Evolutionary conservation across 2,888 invertebrate genomes (phyloP).

Genomic region (Xylota sylvarum): DNA sequence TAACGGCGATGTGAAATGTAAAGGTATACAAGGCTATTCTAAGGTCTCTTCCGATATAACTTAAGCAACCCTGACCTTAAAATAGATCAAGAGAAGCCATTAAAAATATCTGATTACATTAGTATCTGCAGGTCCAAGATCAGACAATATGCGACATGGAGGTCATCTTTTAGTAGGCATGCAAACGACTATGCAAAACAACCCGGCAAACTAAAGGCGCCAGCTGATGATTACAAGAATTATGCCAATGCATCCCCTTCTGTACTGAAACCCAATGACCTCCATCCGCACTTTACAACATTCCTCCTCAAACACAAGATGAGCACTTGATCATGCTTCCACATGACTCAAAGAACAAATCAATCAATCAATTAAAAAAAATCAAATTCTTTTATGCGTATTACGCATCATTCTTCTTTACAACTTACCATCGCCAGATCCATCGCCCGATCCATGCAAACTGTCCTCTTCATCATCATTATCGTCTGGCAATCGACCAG

Average conservation of each 20-base stretch:
- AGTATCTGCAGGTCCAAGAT: too few relatives aligned
- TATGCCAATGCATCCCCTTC: neutral
- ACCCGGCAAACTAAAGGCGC: too few relatives aligned
- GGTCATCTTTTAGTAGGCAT: too few relatives aligned
- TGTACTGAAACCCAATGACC: slow-evolving; percentile 36
- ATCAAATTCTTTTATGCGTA: slow-evolving; percentile 11
- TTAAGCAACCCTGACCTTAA: too few relatives aligned
- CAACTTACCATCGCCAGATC: slow-evolving; percentile 83
- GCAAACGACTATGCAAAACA: too few relatives aligned
- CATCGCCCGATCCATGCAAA: slow-evolving; percentile 83
- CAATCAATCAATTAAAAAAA: slow-evolving; percentile 72
- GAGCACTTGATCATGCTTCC: slow-evolving; percentile 42
- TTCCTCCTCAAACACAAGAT: neutral
- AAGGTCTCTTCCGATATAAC: too few relatives aligned
- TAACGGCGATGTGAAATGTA: too few relatives aligned
- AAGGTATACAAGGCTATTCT: too few relatives aligned
- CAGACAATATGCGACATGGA: too few relatives aligned
- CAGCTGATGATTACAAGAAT: neutral
- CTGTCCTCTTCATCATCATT: slow-evolving; percentile 83
- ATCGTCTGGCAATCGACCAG: slow-evolving; percentile 81
- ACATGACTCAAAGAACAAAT: slow-evolving; percentile 57
- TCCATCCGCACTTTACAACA: slow-evolving; percentile 10
- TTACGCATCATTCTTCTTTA: slow-evolving; percentile 3
- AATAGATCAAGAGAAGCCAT: too few relatives aligned
- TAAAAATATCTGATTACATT: too few relatives aligned